phyloP scores from a whole-genome alignment of 2,113 vertebrate genomes.

The Egretta garzetta region DNA sequence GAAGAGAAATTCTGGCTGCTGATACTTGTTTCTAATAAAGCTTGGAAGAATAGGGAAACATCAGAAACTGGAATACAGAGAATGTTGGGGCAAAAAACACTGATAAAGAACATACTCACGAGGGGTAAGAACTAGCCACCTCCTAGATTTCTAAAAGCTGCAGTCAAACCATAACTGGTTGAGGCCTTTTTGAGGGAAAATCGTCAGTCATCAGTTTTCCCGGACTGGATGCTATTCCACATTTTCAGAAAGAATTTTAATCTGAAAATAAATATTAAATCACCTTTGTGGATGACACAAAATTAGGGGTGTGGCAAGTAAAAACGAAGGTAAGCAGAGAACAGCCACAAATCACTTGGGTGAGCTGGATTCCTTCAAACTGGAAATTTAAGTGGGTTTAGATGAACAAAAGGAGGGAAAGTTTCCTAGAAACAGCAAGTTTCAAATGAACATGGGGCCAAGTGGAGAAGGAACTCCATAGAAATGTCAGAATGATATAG shows the following conservation, averaged over 20 bases:
- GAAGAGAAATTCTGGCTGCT: neutral
- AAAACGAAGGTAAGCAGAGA: neutral
- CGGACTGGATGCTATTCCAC: neutral
- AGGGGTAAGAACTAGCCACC: neutral
- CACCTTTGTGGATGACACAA: neutral
- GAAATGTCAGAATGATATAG: neutral
- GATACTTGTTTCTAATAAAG: neutral
- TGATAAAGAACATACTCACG: neutral
- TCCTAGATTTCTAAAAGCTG: neutral
- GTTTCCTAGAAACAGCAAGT: neutral
- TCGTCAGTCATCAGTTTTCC: neutral
- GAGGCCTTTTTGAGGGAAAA: neutral
- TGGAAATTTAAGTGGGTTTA: neutral
- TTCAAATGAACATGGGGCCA: neutral
- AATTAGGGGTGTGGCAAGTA: neutral
- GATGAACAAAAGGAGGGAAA: neutral
- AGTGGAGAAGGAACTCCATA: neutral
- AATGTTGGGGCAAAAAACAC: neutral
- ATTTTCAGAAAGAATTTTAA: neutral
- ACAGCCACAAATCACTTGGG: neutral
- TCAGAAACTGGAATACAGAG: neutral
- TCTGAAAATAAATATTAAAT: neutral
- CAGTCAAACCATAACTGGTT: neutral
- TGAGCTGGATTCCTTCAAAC: neutral
- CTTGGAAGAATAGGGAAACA: neutral